Percentiles rank a stretch among this genome's conserved stretches.
Conservation (phyloP, 2,797 vertebrate genomes). For the Arctocebus calabarensis region DNA sequence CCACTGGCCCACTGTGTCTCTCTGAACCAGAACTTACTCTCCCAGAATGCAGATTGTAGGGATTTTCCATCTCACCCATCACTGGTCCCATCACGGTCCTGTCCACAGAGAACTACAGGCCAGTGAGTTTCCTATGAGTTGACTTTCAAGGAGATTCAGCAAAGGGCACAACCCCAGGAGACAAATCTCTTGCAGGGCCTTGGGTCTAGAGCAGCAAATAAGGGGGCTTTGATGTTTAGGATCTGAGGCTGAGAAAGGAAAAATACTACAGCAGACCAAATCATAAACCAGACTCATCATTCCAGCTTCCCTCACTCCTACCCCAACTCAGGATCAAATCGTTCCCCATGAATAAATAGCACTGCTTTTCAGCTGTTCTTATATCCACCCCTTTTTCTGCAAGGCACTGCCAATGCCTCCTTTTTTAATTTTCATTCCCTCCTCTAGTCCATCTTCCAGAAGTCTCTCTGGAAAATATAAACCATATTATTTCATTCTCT, state of each 20-base stretch:
- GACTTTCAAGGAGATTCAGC: neutral
- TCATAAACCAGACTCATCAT: neutral
- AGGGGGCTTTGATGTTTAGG: accelerated
- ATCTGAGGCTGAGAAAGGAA: neutral
- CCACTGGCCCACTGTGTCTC: neutral
- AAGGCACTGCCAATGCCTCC: neutral
- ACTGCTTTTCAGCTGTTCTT: neutral
- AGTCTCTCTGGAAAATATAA: neutral
- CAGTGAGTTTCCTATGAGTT: neutral
- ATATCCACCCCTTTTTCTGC: neutral
- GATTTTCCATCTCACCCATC: neutral
- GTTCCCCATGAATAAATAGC: neutral
- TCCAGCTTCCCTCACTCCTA: neutral
- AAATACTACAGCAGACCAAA: neutral
- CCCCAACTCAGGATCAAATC: neutral
- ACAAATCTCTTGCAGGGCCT: neutral
- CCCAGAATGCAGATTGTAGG: neutral
- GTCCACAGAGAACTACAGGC: neutral
- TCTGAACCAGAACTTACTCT: neutral
- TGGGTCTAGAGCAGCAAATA: neutral
- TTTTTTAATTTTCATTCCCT: neutral
- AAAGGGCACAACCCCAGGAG: neutral
- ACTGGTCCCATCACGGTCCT: neutral
- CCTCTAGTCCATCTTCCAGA: neutral
- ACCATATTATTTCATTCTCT: neutral